Percentiles rank a stretch among this genome's conserved stretches.
Conservation (phyloP, 1,140 invertebrate species). For the Pissodes strobi region DNA sequence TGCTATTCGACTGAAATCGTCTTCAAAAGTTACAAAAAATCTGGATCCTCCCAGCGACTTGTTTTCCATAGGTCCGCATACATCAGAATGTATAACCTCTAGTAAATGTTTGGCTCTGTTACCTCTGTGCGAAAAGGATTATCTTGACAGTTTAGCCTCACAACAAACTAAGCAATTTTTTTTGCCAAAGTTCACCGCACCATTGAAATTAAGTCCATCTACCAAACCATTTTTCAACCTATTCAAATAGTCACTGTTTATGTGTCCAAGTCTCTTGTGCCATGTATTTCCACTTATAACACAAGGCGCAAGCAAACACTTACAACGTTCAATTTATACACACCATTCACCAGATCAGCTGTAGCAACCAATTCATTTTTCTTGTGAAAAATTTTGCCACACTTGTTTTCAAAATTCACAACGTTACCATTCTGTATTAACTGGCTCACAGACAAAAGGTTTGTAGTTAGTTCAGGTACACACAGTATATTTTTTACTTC, state of each 20-base stretch:
- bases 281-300: constrained; percentile 28
- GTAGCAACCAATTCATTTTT: constrained; percentile 35
- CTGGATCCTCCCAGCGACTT: constrained; percentile 45
- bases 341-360: constrained; percentile 37
- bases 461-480: constrained; percentile 40
- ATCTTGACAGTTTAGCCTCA: constrained; percentile 47
- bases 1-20: constrained; percentile 52
- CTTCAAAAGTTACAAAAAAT: constrained; percentile 54
- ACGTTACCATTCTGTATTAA: constrained; percentile 30
- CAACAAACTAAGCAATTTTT: constrained; percentile 46
- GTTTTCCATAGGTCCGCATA: constrained; percentile 49
- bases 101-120: constrained; percentile 36
- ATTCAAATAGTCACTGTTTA: constrained; percentile 37
- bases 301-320: constrained; percentile 28
- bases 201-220: constrained; percentile 33
- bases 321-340: constrained; percentile 43
- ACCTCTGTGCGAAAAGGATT: constrained; percentile 42
- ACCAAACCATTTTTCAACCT: too few relatives aligned
- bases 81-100: constrained; percentile 50
- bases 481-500: constrained; percentile 38
- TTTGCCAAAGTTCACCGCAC: constrained; percentile 13
- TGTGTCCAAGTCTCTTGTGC: constrained; percentile 46
- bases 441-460: constrained; percentile 36
- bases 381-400: constrained; percentile 34
- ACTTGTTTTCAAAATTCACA: constrained; percentile 33